Base-by-base conservation (phyloP, 2,888 invertebrate species). In the Diachrysia chrysitis region DNA sequence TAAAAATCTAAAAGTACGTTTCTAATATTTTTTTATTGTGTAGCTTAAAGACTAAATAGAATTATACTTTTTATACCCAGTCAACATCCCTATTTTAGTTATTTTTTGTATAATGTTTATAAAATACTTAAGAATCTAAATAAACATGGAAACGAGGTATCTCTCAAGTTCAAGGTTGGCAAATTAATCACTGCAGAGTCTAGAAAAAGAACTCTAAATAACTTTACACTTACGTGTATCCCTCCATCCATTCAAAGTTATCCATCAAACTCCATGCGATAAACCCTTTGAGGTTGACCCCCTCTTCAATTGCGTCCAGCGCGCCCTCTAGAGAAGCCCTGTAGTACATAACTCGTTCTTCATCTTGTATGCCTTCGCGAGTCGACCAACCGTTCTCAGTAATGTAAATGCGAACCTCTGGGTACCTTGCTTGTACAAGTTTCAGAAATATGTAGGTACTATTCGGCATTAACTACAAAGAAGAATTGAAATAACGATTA, bases 241-340 rank as follows among this genome's bases (percentile, higher is more conserved):
- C 97, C 54, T 85, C 79, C 62, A 89, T 83, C 96, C 96, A 97
- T 85, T 97, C 97, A 78, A 96, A 96, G 83, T 96, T 96, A 79
- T 97, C 97, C 91, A 97, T 92, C 2, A 97, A 86, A 73, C 96
- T 96, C 96, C 97, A 97, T 1, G 95, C 95, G 65, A 96, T 95
- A 85, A 96, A 97, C 0, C 96, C 96, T 56, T 85, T 88, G 0
- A 96, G 86, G 60, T 95, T 89, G 21, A 95, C 90, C 0, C 93
- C 94, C 12, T 92, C 93, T 16, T 94, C 91, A 2, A 95, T 76
- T 0, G 94, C 90, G 55, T 94, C 89, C 37, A 95, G 67, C 2
- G 92, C 83, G 69, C 90, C 91, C 46, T 90, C 87, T 58, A 96
- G 79, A 25, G 96, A 93, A 0, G 87, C 85, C 61, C 93, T 85